Conservation (phyloP, 2,888 invertebrate species). For the Papilio demoleus region DNA sequence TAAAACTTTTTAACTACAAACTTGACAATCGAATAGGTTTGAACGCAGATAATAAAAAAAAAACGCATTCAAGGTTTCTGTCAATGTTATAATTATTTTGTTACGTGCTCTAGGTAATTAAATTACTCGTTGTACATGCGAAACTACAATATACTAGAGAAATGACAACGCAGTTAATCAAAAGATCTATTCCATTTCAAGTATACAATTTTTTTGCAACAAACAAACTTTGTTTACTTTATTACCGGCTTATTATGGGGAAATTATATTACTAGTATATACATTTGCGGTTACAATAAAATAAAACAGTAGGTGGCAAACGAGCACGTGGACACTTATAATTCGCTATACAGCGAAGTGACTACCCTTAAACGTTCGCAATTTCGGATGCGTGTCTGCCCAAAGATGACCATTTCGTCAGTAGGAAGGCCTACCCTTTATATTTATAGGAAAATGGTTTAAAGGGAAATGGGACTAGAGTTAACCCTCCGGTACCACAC, state of each 20-base stretch:
- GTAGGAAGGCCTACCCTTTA: too few relatives aligned
- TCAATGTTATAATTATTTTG: conserved; percentile 27
- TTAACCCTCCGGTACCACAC: too few relatives aligned
- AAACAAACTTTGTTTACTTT: not conserved
- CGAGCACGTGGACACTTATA: too few relatives aligned
- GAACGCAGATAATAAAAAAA: conserved; percentile 15
- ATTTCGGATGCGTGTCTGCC: too few relatives aligned
- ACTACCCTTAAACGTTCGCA: too few relatives aligned
- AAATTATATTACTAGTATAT: not conserved
- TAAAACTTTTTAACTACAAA: conserved; percentile 22
- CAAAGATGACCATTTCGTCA: too few relatives aligned
- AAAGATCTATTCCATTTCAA: conserved; percentile 11
- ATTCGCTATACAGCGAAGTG: too few relatives aligned
- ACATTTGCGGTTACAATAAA: not conserved
- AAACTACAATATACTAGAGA: conserved; percentile 20
- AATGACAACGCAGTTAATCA: not conserved
- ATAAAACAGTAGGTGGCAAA: too few relatives aligned
- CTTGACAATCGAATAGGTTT: conserved; percentile 19
- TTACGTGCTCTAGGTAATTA: conserved; percentile 21
- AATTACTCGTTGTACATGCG: conserved; percentile 13
- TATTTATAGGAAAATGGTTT: too few relatives aligned
- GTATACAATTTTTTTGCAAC: not conserved
- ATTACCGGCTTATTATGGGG: not conserved
- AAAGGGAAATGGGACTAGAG: too few relatives aligned
- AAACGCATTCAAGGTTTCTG: conserved; percentile 27